Evolutionary conservation across 2,888 invertebrate genomes (phyloP).

Genomic region (Pecten maximus): DNA sequence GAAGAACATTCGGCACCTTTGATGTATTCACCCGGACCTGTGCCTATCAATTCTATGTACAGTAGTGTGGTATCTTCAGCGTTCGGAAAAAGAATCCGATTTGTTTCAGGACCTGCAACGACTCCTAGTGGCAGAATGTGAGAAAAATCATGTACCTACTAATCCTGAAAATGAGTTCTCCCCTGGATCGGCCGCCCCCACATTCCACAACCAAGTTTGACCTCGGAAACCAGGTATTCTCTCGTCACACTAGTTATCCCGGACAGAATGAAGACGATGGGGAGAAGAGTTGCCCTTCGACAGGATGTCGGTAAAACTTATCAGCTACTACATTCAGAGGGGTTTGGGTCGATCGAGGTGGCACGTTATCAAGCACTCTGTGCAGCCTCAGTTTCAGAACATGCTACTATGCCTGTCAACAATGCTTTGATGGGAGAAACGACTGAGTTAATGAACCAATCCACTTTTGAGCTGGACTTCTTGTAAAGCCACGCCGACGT

Average conservation of each 20-base stretch:
- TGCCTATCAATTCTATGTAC: conserved; percentile 51
- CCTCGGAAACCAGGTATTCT: neutral
- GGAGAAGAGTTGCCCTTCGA: conserved; percentile 31
- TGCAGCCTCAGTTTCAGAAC: conserved; percentile 58
- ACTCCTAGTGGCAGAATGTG: conserved; percentile 67
- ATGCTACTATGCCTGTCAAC: conserved; percentile 62
- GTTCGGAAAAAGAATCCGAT: conserved; percentile 69
- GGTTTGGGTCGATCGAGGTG: conserved; percentile 66
- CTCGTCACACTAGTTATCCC: conserved; percentile 44
- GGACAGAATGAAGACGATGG: conserved; percentile 46
- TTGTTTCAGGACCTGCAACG: conserved; percentile 71
- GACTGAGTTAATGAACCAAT: conserved; percentile 47
- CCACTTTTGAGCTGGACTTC: neutral
- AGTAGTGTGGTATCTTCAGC: conserved; percentile 60
- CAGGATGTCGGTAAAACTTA: conserved; percentile 33
- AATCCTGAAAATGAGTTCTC: conserved; percentile 69
- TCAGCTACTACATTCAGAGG: conserved; percentile 61
- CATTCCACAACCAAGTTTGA: conserved; percentile 44
- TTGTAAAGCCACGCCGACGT: neutral
- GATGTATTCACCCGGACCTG: conserved; percentile 17
- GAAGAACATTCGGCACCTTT: neutral
- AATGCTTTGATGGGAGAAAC: conserved; percentile 68
- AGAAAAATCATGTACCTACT: conserved; percentile 69
- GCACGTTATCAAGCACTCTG: conserved; percentile 68
- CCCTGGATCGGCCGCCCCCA: conserved; percentile 56